phyloP scores from a whole-genome alignment of 2,113 vertebrate species.

The Pygathrix nemaeus region DNA sequence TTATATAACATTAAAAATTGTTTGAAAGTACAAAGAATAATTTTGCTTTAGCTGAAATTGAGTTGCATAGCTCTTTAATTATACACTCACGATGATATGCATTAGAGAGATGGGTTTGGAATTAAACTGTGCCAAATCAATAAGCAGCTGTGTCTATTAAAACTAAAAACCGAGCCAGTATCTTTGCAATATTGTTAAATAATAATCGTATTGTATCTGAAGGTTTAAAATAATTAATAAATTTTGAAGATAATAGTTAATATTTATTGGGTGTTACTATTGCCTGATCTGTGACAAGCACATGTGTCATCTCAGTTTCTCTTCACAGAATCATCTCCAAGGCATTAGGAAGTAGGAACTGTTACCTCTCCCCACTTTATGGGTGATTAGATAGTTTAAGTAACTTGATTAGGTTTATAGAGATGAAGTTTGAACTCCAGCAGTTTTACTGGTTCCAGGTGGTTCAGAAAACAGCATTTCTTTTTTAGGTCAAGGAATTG shows the following conservation, averaged over 20 bases:
- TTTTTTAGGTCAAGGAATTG: neutral
- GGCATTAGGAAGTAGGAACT: neutral
- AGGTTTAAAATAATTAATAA: neutral
- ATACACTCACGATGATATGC: neutral
- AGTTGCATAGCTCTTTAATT: neutral
- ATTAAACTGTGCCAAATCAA: neutral
- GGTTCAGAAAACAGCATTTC: neutral
- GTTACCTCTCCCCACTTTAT: neutral
- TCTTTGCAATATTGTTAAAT: neutral
- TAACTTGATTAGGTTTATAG: neutral
- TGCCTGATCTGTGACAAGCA: neutral
- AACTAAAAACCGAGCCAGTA: neutral
- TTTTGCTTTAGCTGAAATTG: neutral
- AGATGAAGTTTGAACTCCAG: neutral
- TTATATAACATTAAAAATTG: neutral
- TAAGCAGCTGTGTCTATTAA: neutral
- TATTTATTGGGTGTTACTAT: neutral
- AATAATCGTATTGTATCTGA: neutral
- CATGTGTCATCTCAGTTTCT: neutral
- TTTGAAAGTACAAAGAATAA: neutral
- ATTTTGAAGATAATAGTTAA: neutral
- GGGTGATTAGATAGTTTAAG: neutral
- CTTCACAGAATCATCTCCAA: neutral
- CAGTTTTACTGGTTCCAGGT: neutral
- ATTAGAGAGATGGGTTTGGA: neutral